phyloP scores from a whole-genome alignment of 2,113 vertebrate species.

The Noturus placidus region DNA sequence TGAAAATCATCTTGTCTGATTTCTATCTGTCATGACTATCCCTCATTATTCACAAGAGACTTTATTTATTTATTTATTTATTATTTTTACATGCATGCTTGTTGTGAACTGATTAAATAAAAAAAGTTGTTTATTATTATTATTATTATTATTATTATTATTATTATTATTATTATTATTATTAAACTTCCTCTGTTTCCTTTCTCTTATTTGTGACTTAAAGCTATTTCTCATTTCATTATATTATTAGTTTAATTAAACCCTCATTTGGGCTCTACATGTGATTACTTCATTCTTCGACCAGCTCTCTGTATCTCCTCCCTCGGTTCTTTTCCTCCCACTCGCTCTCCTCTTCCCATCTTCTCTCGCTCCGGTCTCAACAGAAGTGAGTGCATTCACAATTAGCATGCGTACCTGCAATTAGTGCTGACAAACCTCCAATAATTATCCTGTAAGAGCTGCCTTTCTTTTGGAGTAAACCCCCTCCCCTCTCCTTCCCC shows the following conservation, averaged over 20 bases:
- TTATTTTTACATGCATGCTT: constrained; percentile 37
- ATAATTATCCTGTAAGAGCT: constrained; percentile 69
- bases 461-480: constrained; percentile 57
- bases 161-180: not conserved
- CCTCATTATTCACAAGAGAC: not conserved
- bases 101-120: constrained; percentile 47
- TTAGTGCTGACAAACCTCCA: constrained; percentile 73
- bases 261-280: not conserved
- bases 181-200: not conserved
- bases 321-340: constrained; percentile 44
- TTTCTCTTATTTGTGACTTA: not conserved
- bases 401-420: constrained; percentile 73
- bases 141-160: too few relatives aligned
- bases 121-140: constrained; percentile 53
- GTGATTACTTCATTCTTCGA: constrained; percentile 13
- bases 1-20: not conserved
- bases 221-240: not conserved
- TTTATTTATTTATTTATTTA: not conserved
- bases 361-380: constrained; percentile 51
- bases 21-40: constrained; percentile 23
- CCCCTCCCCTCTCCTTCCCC: constrained; percentile 10
- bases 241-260: not conserved
- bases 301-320: not conserved
- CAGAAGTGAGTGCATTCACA: constrained; percentile 68
- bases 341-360: constrained; percentile 42